Conservation (phyloP, 2,888 invertebrate genomes). For the Ormyrus thymus region DNA sequence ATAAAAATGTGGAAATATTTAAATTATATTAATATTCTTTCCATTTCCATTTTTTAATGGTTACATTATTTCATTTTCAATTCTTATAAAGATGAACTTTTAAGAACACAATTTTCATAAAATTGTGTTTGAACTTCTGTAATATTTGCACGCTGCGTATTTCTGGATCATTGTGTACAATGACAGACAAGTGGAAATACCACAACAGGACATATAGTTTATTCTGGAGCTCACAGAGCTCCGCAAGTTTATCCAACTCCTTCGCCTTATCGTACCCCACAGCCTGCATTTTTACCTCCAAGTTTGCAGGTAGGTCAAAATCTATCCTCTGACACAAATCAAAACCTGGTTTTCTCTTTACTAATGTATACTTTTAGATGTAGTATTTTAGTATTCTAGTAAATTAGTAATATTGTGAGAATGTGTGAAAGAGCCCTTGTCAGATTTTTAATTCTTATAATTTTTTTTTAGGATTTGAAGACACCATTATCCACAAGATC, state of each 20-base stretch:
- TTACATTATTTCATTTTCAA: too few relatives aligned
- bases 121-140: constrained; percentile 55
- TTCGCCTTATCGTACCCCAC: constrained; percentile 73
- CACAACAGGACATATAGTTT: constrained; percentile 69
- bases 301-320: constrained; percentile 69
- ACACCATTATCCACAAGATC: constrained; percentile 71
- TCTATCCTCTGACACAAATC: constrained; percentile 22
- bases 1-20: too few relatives aligned
- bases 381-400: too few relatives aligned
- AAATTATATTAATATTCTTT: too few relatives aligned
- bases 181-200: constrained; percentile 70
- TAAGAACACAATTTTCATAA: neutral
- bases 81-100: too few relatives aligned
- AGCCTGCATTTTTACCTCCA: constrained; percentile 74
- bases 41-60: too few relatives aligned
- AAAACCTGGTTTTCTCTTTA: neutral
- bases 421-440: too few relatives aligned
- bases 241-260: constrained; percentile 73
- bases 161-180: constrained; percentile 65
- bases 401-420: too few relatives aligned
- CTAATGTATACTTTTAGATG: too few relatives aligned
- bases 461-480: constrained; percentile 68
- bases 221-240: constrained; percentile 72
- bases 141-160: constrained; percentile 70
- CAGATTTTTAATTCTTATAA: neutral